These are phyloP conservation scores for Caenorhabditis macrosperma DNA, from an alignment of 2,888 invertebrate genomes.

Conservation along the genomic window DNA sequence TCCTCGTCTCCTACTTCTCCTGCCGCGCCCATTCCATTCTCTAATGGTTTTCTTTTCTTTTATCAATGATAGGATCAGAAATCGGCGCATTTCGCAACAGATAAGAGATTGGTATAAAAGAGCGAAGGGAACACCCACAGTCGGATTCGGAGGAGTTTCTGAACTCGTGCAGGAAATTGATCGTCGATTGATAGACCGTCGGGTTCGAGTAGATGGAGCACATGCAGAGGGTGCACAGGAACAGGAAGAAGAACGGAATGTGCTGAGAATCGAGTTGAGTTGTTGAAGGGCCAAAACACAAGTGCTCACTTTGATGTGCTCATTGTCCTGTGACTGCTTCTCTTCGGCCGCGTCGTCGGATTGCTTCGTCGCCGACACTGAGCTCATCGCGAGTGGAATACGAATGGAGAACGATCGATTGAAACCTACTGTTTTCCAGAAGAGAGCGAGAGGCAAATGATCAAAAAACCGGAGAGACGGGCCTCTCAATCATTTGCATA, in stretches of 20 bases:
- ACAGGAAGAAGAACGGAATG: constrained; percentile 64
- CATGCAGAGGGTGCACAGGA: constrained; percentile 66
- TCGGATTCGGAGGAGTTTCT: constrained; percentile 66
- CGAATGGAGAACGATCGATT: background rate
- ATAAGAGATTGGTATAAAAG: constrained; percentile 18
- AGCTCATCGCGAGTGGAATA: constrained; percentile 16
- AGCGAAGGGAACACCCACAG: constrained; percentile 44
- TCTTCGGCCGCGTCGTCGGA: constrained; percentile 19
- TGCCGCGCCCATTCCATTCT: constrained; percentile 28
- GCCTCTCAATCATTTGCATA: constrained; percentile 40
- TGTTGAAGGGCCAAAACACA: background rate
- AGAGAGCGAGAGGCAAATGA: constrained; percentile 25
- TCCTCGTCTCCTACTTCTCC: background rate
- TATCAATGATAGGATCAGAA: constrained; percentile 42
- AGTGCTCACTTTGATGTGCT: constrained; percentile 35
- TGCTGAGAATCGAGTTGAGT: constrained; percentile 34
- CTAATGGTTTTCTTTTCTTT: constrained; percentile 9
- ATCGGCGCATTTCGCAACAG: constrained; percentile 36
- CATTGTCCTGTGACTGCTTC: constrained; percentile 9
- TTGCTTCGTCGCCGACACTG: constrained; percentile 15
- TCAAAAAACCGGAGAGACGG: constrained; percentile 43
- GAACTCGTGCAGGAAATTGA: constrained; percentile 68
- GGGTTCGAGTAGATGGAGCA: constrained; percentile 62
- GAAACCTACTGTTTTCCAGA: constrained; percentile 18
- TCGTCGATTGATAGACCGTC: constrained; percentile 66